phyloP scores from a whole-genome alignment of 2,888 invertebrate species.

The Hetaerina titia region DNA sequence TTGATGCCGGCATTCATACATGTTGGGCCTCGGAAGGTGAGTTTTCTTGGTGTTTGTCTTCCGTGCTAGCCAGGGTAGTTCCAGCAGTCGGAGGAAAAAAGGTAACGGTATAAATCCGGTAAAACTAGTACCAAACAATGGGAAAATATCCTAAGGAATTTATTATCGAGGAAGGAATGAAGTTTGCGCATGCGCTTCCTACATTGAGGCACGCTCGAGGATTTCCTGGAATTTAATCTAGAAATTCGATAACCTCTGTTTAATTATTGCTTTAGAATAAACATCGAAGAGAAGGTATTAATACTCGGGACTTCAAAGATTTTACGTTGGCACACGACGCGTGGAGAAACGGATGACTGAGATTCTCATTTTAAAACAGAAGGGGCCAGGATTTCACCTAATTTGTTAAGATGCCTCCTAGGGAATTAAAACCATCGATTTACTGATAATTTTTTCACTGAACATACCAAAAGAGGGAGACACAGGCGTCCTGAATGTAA shows the following conservation, averaged over 20 bases:
- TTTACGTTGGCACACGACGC: too few species aligned
- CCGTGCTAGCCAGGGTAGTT: background rate
- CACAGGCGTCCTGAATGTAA: too few species aligned
- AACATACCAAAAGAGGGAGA: too few species aligned
- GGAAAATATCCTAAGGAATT: background rate
- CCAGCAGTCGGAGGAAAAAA: background rate
- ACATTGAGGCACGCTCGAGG: background rate
- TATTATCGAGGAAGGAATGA: background rate
- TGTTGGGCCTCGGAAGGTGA: background rate
- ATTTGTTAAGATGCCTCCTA: too few species aligned
- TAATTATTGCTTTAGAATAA: too few species aligned
- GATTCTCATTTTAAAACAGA: too few species aligned
- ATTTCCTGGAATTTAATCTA: background rate
- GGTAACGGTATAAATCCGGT: background rate
- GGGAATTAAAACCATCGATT: too few species aligned
- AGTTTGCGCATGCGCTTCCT: background rate
- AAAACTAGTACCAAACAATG: background rate
- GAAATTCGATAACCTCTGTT: background rate
- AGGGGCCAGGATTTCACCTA: too few species aligned
- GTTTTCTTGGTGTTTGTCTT: background rate
- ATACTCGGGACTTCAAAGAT: too few species aligned
- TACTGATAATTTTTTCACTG: too few species aligned
- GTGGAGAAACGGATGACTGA: too few species aligned
- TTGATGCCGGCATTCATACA: constrained; percentile 25
- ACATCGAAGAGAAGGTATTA: too few species aligned